phyloP scores from a whole-genome alignment of 2,113 vertebrate genomes.

The Chloebia gouldiae region DNA sequence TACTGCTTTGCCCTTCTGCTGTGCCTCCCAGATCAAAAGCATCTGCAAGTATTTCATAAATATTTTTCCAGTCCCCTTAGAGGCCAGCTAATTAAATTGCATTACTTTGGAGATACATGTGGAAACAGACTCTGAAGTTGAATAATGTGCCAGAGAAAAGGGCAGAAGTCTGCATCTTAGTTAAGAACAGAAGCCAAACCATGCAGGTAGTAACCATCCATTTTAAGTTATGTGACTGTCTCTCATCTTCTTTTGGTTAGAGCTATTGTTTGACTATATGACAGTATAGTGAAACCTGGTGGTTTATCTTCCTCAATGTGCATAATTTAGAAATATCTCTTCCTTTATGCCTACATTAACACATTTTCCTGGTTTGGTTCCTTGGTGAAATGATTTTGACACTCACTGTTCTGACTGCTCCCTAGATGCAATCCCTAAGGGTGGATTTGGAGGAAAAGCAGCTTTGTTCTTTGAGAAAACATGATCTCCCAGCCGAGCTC shows the following conservation, averaged over 20 bases:
- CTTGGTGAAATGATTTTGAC: background rate
- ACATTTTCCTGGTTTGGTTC: background rate
- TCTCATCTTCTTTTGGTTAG: background rate
- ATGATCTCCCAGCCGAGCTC: background rate
- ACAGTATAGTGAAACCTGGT: background rate
- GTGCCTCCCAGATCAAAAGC: background rate
- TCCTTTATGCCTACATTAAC: background rate
- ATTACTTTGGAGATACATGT: background rate
- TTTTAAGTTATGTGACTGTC: background rate
- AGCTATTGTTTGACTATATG: background rate
- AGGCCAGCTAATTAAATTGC: conserved; percentile 12
- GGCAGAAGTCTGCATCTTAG: background rate
- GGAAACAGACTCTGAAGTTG: background rate
- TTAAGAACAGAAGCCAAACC: background rate
- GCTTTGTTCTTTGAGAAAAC: background rate
- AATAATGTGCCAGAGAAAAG: background rate
- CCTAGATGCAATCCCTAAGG: background rate
- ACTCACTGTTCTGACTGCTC: background rate
- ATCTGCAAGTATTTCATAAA: background rate
- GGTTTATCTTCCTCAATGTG: background rate
- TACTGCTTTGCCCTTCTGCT: background rate
- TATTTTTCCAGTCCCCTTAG: background rate
- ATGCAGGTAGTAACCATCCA: background rate
- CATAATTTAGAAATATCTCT: background rate
- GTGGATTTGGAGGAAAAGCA: background rate